phyloP scores from a whole-genome alignment of 2,797 vertebrate genomes.

The Hipposideros larvatus region DNA sequence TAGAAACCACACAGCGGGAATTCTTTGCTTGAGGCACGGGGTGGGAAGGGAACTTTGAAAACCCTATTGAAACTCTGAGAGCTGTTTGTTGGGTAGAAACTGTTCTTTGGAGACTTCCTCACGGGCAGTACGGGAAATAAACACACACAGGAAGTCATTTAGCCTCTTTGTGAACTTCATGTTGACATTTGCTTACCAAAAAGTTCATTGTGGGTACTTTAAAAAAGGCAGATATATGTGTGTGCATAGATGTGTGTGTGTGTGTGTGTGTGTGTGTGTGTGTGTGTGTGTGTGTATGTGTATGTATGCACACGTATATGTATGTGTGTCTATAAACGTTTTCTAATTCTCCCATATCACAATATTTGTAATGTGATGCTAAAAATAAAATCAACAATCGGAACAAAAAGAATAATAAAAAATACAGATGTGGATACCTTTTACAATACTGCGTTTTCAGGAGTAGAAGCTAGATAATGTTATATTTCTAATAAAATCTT shows the following conservation, averaged over 20 bases:
- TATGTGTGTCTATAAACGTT: not conserved
- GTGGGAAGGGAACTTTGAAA: constrained; percentile 73
- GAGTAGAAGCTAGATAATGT: not conserved
- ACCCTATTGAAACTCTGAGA: constrained; percentile 81
- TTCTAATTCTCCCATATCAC: not conserved
- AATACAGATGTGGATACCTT: not conserved
- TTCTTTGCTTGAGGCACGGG: constrained; percentile 81
- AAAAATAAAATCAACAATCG: not conserved
- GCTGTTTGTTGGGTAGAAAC: constrained; percentile 80
- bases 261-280: too few relatives aligned
- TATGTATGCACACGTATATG: not conserved
- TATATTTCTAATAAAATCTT: not conserved
- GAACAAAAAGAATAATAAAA: not conserved
- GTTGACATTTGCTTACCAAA: constrained; percentile 81
- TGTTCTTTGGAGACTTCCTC: constrained; percentile 85
- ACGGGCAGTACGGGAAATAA: constrained; percentile 83
- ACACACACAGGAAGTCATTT: constrained; percentile 84
- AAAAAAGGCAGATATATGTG: not conserved
- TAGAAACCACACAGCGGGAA: constrained; percentile 85
- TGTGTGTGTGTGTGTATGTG: not conserved
- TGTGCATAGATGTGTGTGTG: not conserved
- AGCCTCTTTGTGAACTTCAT: constrained; percentile 85
- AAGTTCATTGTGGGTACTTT: constrained; percentile 55
- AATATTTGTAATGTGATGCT: not conserved
- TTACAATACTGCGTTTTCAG: not conserved